Conservation (phyloP, 1,140 invertebrate genomes). For the Drosophila neocordata region DNA sequence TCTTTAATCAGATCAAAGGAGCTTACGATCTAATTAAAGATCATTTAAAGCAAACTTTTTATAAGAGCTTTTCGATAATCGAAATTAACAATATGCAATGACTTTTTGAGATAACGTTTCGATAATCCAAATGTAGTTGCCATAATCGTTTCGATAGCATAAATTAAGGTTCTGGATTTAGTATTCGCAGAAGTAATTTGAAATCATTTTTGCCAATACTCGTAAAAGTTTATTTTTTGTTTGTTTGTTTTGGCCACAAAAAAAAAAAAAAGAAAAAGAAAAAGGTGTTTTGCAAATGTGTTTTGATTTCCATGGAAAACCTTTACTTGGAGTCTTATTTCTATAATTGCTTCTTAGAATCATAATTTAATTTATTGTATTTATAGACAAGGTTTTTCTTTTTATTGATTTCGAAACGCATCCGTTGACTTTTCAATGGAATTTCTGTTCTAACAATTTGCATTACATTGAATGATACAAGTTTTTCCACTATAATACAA, state of each 20-base stretch:
- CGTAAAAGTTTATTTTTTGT: too few relatives aligned
- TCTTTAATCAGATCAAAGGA: too few relatives aligned
- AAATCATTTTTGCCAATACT: background rate
- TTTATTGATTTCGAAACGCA: conserved; percentile 21
- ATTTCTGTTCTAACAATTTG: background rate
- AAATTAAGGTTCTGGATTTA: background rate
- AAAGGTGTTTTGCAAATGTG: background rate
- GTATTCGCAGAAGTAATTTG: background rate
- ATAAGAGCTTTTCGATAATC: too few relatives aligned
- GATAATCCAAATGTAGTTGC: too few relatives aligned
- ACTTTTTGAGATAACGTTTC: too few relatives aligned
- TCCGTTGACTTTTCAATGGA: background rate
- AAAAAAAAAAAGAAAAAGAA: too few relatives aligned
- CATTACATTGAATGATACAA: background rate
- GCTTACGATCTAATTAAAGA: too few relatives aligned
- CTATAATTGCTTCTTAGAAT: background rate
- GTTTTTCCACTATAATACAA: conserved; percentile 56
- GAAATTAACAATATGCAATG: too few relatives aligned
- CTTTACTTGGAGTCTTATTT: background rate
- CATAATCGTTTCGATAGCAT: too few relatives aligned
- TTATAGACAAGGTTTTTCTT: background rate
- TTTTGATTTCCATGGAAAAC: conserved; percentile 8
- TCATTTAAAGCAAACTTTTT: too few relatives aligned
- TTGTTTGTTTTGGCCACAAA: background rate
- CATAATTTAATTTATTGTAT: background rate